Evolutionary conservation across 2,113 vertebrate species (phyloP).

Genomic region (Merops nubicus): DNA sequence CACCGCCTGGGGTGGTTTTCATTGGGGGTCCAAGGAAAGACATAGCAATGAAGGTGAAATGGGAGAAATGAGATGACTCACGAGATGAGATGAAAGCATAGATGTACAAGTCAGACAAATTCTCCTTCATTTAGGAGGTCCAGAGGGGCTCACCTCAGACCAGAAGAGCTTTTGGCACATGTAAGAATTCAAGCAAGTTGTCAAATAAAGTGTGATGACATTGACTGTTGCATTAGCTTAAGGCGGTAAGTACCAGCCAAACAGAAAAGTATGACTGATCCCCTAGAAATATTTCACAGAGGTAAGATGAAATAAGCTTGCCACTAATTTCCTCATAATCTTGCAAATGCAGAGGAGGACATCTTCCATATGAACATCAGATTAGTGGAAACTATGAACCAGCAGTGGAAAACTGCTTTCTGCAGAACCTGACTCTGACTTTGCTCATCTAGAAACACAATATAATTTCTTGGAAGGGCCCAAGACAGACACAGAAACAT

Average conservation of each 20-base stretch:
- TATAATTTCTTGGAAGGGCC: not conserved
- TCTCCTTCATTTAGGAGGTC: not conserved
- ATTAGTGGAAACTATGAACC: not conserved
- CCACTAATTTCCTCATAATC: not conserved
- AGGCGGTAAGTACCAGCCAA: not conserved
- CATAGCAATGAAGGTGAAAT: not conserved
- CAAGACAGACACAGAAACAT: not conserved
- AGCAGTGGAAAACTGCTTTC: not conserved
- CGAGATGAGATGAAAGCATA: fast-evolving
- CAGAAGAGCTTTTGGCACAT: not conserved
- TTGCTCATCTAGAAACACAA: not conserved
- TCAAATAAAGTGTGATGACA: not conserved
- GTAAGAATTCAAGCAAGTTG: not conserved
- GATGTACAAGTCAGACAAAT: not conserved
- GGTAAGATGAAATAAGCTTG: not conserved
- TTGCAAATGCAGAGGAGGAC: not conserved
- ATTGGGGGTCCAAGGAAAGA: not conserved
- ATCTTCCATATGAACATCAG: not conserved
- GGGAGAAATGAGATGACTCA: not conserved
- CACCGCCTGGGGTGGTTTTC: not conserved
- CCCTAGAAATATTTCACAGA: not conserved
- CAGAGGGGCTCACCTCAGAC: not conserved
- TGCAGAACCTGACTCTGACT: not conserved
- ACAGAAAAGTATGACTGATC: not conserved
- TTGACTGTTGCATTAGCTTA: not conserved